phyloP scores from a whole-genome alignment of 30 jellyfish, hydroid and myxozoan species.

The Sanderia malayensis region DNA sequence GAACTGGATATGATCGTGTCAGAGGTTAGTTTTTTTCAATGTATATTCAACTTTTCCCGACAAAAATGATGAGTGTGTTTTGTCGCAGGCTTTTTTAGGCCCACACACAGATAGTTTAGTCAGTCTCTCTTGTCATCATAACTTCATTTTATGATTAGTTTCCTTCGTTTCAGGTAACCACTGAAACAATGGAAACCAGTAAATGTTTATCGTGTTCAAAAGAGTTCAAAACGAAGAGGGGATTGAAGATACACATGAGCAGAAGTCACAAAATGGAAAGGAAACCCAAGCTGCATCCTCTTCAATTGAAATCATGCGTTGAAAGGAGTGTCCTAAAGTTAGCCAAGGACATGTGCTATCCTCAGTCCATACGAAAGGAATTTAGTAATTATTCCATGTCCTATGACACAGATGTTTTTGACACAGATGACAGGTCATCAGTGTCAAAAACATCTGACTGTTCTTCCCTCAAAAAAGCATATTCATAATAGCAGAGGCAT shows the following conservation, averaged over 20 bases:
- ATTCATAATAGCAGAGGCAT: too few species aligned
- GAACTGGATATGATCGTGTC: constrained; percentile 25
- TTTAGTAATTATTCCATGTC: neutral
- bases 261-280: constrained; percentile 24
- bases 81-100: neutral
- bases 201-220: constrained; percentile 15
- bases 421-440: too few species aligned
- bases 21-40: constrained; percentile 22
- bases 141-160: neutral
- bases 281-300: constrained; percentile 44
- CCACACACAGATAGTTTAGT: neutral
- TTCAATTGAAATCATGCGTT: constrained; percentile 24
- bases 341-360: constrained; percentile 31
- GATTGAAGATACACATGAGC: constrained; percentile 27
- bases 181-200: constrained; percentile 11
- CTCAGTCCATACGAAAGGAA: constrained; percentile 19
- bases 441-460: too few species aligned
- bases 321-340: constrained; percentile 31
- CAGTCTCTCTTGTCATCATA: too few species aligned
- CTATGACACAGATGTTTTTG: too few species aligned
- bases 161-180: constrained; percentile 15
- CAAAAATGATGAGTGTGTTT: neutral
- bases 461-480: too few species aligned
- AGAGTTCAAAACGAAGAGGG: constrained; percentile 36
- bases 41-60: neutral